Conservation (phyloP, 2,113 vertebrate species). For the Mustelus asterias region DNA sequence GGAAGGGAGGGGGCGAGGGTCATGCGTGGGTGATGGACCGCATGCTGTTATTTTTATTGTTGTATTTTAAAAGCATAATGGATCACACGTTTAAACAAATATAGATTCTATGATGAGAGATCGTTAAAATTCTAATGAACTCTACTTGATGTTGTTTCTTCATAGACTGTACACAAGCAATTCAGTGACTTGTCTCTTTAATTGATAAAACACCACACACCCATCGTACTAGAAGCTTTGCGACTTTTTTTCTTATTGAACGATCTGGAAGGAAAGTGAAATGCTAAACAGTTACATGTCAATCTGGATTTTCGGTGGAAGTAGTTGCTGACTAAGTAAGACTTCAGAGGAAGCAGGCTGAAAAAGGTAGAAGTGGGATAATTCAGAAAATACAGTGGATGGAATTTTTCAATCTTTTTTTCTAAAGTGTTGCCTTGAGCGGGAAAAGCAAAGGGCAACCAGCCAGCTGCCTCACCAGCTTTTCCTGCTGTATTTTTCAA, state of each 20-base stretch:
- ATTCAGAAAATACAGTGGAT: too few relatives aligned
- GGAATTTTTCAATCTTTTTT: too few relatives aligned
- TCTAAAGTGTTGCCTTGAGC: too few relatives aligned
- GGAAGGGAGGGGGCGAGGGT: too few relatives aligned
- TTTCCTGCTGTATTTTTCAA: too few relatives aligned
- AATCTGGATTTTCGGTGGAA: too few relatives aligned
- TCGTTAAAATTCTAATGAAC: not conserved
- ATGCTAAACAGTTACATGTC: too few relatives aligned
- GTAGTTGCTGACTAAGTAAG: not conserved
- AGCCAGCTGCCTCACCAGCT: too few relatives aligned
- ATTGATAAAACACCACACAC: not conserved
- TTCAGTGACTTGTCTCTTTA: not conserved
- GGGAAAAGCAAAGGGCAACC: too few relatives aligned
- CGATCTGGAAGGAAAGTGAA: not conserved
- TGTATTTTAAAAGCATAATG: not conserved
- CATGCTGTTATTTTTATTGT: not conserved
- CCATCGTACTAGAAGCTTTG: not conserved
- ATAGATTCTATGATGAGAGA: not conserved
- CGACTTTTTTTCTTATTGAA: not conserved
- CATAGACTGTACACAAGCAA: not conserved
- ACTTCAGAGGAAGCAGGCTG: not conserved
- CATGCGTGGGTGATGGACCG: too few relatives aligned
- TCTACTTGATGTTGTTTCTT: not conserved
- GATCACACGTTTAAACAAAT: not conserved
- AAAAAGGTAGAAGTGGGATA: not conserved